Evolutionary conservation across 2,113 vertebrate species (phyloP).

Genomic region (Aphyosemion australe): DNA sequence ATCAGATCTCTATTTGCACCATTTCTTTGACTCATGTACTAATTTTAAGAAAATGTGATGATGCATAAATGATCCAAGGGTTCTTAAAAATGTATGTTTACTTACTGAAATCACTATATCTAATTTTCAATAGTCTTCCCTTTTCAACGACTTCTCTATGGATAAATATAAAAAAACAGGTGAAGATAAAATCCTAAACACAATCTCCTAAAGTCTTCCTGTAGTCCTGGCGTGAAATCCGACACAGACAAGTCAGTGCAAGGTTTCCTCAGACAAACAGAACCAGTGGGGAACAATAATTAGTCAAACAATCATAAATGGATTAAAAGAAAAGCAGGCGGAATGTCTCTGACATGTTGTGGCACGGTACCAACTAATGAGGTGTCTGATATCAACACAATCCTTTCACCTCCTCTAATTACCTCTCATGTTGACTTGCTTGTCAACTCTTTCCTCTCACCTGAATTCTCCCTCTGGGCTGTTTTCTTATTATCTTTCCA

Average conservation of each 20-base stretch:
- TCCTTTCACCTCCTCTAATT: slow-evolving; percentile 16
- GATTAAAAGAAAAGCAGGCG: background rate
- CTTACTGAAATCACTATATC: too few species aligned
- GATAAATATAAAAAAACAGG: background rate
- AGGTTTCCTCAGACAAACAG: background rate
- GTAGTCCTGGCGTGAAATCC: background rate
- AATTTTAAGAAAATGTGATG: too few species aligned
- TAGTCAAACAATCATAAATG: background rate
- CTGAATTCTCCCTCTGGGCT: background rate
- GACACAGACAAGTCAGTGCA: background rate
- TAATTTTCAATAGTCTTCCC: too few species aligned
- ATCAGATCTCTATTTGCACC: too few species aligned
- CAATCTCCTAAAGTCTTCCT: background rate
- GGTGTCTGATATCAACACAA: slow-evolving; percentile 4
- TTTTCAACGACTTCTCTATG: background rate
- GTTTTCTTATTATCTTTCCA: slow-evolving; percentile 13
- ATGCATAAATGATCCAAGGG: too few species aligned
- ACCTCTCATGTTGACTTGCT: background rate
- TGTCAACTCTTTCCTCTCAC: background rate
- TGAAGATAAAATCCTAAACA: background rate
- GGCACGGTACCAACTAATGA: slow-evolving; percentile 7
- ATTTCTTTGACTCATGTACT: too few species aligned
- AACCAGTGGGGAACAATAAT: background rate
- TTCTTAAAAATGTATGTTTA: too few species aligned
- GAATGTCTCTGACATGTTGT: slow-evolving; percentile 2